Evolutionary conservation across 1,140 invertebrate genomes (phyloP).

Genomic region (Sycophila sp.): DNA sequence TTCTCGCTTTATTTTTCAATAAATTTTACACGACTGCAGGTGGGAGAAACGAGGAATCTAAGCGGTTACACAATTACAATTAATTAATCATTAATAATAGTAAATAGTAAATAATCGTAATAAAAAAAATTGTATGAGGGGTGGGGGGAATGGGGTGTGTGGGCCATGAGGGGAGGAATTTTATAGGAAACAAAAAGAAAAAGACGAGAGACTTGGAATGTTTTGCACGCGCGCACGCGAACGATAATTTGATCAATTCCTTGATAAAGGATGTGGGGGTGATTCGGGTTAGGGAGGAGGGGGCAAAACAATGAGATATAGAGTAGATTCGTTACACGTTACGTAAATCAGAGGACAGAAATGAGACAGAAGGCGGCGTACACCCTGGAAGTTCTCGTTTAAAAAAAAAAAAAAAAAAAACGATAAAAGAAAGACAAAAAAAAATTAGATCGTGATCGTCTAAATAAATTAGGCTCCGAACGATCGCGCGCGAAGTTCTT

Average conservation of each 20-base stretch:
- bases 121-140: slow-evolving; percentile 19
- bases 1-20: no score
- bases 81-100: neutral
- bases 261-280: neutral
- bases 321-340: neutral
- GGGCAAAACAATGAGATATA: slow-evolving; percentile 15
- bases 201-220: slow-evolving; percentile 32
- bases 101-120: slow-evolving; percentile 31
- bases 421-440: neutral
- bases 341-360: slow-evolving; percentile 6
- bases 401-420: neutral
- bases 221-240: slow-evolving; percentile 29
- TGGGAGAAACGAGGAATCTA: neutral
- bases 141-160: neutral
- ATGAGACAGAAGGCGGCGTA: no score
- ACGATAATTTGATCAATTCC: slow-evolving; percentile 8
- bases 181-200: slow-evolving; percentile 9
- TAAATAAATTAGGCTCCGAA: slow-evolving; percentile 43
- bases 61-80: slow-evolving; percentile 19
- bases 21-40: neutral
- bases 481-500: neutral
- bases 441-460: slow-evolving; percentile 6
- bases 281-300: neutral
- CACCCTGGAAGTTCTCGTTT: neutral
- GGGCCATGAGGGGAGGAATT: neutral